phyloP scores from a whole-genome alignment of 2,888 invertebrate species.

The Drosophila cognata region DNA sequence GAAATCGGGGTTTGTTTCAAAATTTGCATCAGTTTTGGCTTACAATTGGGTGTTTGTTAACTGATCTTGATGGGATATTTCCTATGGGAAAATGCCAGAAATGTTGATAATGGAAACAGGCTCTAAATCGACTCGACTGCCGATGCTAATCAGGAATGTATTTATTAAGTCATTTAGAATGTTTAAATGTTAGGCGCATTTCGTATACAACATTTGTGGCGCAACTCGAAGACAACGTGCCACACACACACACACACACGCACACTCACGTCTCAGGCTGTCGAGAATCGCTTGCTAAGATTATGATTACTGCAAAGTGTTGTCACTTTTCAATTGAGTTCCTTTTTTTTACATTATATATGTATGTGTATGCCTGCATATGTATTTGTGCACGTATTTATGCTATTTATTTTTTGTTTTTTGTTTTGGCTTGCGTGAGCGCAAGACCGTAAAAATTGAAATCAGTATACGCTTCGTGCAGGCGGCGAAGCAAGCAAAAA shows the following conservation, averaged over 20 bases:
- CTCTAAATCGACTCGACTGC: neutral
- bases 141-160: neutral
- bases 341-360: neutral
- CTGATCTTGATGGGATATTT: neutral
- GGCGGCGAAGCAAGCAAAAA: conserved; percentile 16
- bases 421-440: conserved; percentile 39
- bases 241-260: neutral
- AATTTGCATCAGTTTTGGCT: neutral
- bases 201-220: neutral
- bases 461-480: conserved; percentile 29
- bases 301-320: neutral
- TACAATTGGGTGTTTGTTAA: neutral
- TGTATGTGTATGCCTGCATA: neutral
- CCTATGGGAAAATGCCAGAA: neutral
- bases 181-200: neutral
- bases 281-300: neutral
- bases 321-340: neutral
- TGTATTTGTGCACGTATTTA: neutral
- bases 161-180: neutral
- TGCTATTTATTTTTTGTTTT: neutral
- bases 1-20: neutral
- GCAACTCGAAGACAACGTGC: neutral
- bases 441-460: conserved; percentile 32
- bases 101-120: neutral
- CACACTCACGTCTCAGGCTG: neutral